These are phyloP conservation scores for Drosophila leonis DNA, from an alignment of 2,888 invertebrate genomes.

Conservation along the genomic window DNA sequence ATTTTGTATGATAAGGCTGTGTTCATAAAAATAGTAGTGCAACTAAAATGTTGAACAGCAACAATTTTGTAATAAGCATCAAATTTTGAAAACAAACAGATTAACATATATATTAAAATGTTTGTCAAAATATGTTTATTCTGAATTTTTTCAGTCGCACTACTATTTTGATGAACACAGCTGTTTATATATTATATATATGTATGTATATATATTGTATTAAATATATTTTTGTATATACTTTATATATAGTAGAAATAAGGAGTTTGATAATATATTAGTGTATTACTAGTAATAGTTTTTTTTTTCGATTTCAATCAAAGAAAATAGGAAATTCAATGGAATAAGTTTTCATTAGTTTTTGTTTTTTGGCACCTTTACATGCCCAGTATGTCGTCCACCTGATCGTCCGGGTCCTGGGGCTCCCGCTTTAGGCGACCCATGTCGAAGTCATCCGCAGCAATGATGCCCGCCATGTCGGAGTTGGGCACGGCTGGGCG, in stretches of 20 bases:
- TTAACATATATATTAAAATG: too few species aligned
- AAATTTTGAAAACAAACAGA: too few species aligned
- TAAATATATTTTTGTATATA: too few species aligned
- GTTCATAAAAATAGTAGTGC: too few species aligned
- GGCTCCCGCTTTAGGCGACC: conserved; percentile 67
- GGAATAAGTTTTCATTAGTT: background rate
- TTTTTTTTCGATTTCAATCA: background rate
- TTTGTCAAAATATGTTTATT: too few species aligned
- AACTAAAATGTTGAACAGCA: too few species aligned
- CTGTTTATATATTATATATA: background rate
- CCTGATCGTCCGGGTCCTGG: conserved; percentile 53
- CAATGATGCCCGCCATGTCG: conserved; percentile 66
- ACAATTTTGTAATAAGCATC: too few species aligned
- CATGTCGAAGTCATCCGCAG: conserved; percentile 66
- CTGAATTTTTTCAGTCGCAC: too few species aligned
- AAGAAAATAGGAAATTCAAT: background rate
- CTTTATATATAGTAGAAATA: background rate
- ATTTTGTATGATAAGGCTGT: too few species aligned
- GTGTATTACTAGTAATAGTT: background rate
- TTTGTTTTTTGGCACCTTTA: conserved; percentile 20
- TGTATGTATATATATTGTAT: too few species aligned
- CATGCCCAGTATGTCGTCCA: conserved; percentile 59
- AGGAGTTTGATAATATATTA: background rate
- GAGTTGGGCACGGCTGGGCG: background rate
- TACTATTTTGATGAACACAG: too few species aligned